Evolutionary conservation across 2,888 invertebrate genomes (phyloP).

Genomic region (Clistopyga incitator): DNA sequence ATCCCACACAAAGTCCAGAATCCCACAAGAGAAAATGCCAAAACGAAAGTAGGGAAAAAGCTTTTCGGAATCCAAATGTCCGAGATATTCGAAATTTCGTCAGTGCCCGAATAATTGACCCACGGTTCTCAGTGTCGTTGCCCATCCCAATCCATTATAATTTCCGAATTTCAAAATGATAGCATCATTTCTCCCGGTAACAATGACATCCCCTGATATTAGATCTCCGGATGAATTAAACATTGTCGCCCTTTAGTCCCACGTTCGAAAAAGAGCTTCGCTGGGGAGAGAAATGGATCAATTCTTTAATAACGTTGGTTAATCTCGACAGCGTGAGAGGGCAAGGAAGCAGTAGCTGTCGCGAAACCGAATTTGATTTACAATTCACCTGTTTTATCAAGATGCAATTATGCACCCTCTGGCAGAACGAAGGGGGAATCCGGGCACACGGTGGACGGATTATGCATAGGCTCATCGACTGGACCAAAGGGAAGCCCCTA

Average conservation of each 20-base stretch:
- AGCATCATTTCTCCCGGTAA: neutral
- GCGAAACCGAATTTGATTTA: conserved; percentile 79
- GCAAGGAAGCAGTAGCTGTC: conserved; percentile 60
- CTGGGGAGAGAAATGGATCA: neutral
- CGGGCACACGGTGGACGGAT: conserved; percentile 75
- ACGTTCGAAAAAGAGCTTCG: neutral
- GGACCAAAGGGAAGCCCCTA: conserved; percentile 70
- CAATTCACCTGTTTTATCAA: conserved; percentile 81
- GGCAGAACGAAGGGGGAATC: conserved; percentile 63
- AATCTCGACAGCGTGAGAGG: conserved; percentile 67
- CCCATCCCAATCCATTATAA: no score
- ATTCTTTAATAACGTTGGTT: conserved; percentile 56
- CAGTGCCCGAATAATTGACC: no score
- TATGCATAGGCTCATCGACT: conserved; percentile 76
- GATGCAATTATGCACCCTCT: conserved; percentile 82
- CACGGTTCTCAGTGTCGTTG: no score
- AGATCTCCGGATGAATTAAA: neutral
- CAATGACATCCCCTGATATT: neutral
- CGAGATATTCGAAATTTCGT: no score
- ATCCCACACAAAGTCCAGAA: no score
- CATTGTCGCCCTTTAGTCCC: neutral
- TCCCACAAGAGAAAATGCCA: no score
- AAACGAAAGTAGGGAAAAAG: no score
- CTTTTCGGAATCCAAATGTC: no score
- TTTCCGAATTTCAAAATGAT: neutral